Evolutionary conservation across 2,113 vertebrate species (phyloP).

Genomic region (Athene noctua): DNA sequence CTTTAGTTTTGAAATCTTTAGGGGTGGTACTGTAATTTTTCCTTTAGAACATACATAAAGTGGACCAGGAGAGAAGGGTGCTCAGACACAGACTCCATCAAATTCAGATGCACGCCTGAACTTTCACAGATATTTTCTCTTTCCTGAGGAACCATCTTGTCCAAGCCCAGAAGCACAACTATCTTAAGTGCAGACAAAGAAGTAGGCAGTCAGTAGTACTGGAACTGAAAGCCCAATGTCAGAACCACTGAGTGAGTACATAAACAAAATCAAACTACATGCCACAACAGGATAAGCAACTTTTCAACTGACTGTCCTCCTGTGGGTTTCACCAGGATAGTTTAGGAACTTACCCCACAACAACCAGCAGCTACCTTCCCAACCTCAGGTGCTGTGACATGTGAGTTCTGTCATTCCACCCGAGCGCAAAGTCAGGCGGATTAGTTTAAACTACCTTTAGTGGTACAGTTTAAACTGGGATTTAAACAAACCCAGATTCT

Average conservation of each 20-base stretch:
- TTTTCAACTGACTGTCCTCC: rapidly evolving
- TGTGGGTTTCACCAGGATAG: background rate
- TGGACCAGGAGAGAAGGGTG: background rate
- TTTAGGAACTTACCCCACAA: background rate
- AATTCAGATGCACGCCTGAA: background rate
- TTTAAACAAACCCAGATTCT: background rate
- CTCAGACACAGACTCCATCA: background rate
- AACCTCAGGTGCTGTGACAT: background rate
- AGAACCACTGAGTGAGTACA: background rate
- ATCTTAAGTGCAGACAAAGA: background rate
- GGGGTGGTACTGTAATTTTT: too few species aligned
- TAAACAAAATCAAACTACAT: background rate
- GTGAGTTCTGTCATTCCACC: background rate
- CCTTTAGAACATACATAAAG: background rate
- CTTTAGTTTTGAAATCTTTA: background rate
- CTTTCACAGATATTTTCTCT: background rate
- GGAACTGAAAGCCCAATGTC: background rate
- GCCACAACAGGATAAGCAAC: background rate
- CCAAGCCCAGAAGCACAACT: background rate
- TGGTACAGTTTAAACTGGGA: background rate
- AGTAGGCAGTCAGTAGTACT: too few species aligned
- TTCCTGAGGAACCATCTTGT: background rate
- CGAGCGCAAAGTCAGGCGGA: background rate
- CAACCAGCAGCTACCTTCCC: background rate
- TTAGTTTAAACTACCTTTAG: background rate